Evolutionary conservation across 2,113 vertebrate species (phyloP), one percentile per base, ranked within the genome.

Genomic region (Tachycineta bicolor): DNA sequence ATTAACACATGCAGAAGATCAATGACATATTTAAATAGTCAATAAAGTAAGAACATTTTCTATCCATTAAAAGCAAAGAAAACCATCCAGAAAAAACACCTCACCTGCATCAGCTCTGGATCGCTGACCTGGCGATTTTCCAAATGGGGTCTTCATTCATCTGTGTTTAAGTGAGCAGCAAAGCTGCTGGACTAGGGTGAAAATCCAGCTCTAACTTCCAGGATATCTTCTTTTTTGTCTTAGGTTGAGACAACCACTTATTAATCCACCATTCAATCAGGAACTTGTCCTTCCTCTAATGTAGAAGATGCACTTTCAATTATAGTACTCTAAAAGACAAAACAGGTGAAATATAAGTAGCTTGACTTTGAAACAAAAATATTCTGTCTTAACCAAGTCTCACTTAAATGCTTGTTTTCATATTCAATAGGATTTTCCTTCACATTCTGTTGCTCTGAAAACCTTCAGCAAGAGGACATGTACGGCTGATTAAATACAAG

Each of bases 141-240:
- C 99, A 98, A 99, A 99, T 97, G 99, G 99, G 98, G 99, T 99
- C 99, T 99, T 99, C 99, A 99, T 99, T 99, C 99, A 99, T 99
- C 99, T 98, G 99, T 98, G 98, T 98, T 97, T 98, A 98, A 97
- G 97, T 97, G 98, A 98, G 99, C 99, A 99, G 99, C 98, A 98
- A 97, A 98, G 98, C 99, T 99, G 98, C 99, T 97, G 49, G 85
- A 98, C 98, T 97, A 97, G 97, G 98, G 98, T 98, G 97, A 97
- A 98, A 98, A 98, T 96, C 94, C 96, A 96, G 89, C 96, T 96
- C 88, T 91, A 95, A 96, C 85, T 77, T 37, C 71, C 77, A 74
- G 56, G 79, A 16, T 97, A 94, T 83, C 60, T 89, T 87, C 60
- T 85, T 95, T 81, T 90, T 83, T 95, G 63, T 44, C 63, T 95